Evolutionary conservation across 2,888 invertebrate species (phyloP).

Genomic region (Hypomecis punctinalis): DNA sequence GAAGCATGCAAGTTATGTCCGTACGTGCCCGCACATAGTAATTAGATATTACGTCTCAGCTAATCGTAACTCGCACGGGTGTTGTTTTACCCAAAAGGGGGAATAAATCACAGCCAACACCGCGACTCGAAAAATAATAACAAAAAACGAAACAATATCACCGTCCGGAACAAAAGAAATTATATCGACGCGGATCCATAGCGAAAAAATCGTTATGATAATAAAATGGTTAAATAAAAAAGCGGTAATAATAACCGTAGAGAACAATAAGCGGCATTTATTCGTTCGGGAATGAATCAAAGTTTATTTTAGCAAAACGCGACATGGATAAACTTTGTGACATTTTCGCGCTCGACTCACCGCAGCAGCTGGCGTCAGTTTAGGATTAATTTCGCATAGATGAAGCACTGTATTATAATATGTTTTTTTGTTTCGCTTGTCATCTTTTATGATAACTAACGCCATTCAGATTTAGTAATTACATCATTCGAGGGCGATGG

Average conservation of each 20-base stretch:
- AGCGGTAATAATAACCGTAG: constrained; percentile 75
- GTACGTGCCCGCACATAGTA: constrained; percentile 84
- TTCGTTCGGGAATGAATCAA: constrained; percentile 72
- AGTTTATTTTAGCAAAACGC: constrained; percentile 74
- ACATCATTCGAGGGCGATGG: constrained; percentile 43
- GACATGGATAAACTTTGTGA: constrained; percentile 74
- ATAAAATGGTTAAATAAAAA: constrained; percentile 81
- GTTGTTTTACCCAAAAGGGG: constrained; percentile 83
- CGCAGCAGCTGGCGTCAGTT: constrained; percentile 75
- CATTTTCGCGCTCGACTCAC: constrained; percentile 58
- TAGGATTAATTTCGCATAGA: constrained; percentile 70
- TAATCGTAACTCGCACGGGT: constrained; percentile 84
- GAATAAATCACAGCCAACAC: constrained; percentile 81
- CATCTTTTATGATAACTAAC: constrained; percentile 61
- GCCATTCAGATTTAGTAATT: constrained; percentile 51
- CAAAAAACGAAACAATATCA: constrained; percentile 80
- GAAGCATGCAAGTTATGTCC: constrained; percentile 80
- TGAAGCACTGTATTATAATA: constrained; percentile 78
- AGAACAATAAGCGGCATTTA: constrained; percentile 77
- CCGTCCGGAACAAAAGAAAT: constrained; percentile 82
- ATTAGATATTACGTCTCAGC: constrained; percentile 82
- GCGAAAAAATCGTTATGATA: constrained; percentile 82
- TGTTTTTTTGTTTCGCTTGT: constrained; percentile 69
- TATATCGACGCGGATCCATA: constrained; percentile 76
- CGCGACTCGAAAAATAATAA: constrained; percentile 71